Base-by-base conservation (phyloP, 2,113 vertebrate species). In the Coptodon bakossiorum region DNA sequence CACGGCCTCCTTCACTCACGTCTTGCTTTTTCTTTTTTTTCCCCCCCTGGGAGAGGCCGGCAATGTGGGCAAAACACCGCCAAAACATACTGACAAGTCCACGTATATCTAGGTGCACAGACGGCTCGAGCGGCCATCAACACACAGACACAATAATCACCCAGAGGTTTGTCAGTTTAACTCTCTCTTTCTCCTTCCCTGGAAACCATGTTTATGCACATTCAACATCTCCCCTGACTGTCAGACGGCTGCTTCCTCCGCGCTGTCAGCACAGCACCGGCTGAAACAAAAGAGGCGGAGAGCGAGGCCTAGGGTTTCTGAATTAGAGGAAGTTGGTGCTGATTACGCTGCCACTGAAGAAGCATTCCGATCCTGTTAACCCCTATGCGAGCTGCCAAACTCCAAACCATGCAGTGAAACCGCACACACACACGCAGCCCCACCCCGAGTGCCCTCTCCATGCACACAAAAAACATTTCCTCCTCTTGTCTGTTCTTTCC, bases 271-370 rank as follows among this genome's bases (percentile, higher is more conserved):
- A 9, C 73, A 82, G 91, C 83, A 40, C 82, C 12, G 56, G 85
- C 87, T 83, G 71, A 94, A 96, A 96, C 95, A 96, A 96, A 96
- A 91, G 94, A 94, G 86, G 83, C 88, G 43, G 90, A 87, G 91
- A 93, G 78, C 86, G 45, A 90, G 91, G 91, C 93, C 89, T 45
- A 68, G 22, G 83, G 29, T 83, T 87, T 93, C 76, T 94, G 92
- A 96, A 96, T 96, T 79, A 91, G 94, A 96, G 95, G 96, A 97
- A 97, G 95, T 93, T 87, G 92, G 91, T 90, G 83, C 93, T 96
- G 95, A 96, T 96, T 96, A 91, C 61, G 86, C 90, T 92, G 90
- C 93, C 92, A 91, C 91, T 84, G 89, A 92, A 94, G 93, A 94
- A 90, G 95, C 94, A 95, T 96, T 96, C 93, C 94, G 6, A 95